Conservation (phyloP, 2,113 vertebrate genomes). For the Rhegmatorhina hoffmannsi region DNA sequence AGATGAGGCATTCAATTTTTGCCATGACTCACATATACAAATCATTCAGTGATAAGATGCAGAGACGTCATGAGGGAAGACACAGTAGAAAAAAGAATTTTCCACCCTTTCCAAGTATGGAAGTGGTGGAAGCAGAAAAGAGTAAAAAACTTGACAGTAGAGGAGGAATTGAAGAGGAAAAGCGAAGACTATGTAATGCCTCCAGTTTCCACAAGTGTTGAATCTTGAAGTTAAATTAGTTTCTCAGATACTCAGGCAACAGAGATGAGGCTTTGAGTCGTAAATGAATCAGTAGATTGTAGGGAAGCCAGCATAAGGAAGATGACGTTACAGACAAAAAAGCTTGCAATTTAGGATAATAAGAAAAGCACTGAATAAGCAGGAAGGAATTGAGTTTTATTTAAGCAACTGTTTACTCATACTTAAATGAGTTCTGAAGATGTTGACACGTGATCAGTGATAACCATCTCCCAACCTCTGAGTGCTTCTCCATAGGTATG, state of each 20-base stretch:
- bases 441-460: not conserved
- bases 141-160: not conserved
- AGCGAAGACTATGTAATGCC: not conserved
- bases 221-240: not conserved
- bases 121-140: not conserved
- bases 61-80: not conserved
- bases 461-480: conserved; percentile 42
- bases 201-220: not conserved
- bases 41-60: not conserved
- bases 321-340: not conserved
- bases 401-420: conserved; percentile 45
- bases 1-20: not conserved
- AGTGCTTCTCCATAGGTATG: not conserved
- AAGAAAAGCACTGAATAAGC: conserved; percentile 43
- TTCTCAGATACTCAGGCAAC: not conserved
- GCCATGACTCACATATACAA: not conserved
- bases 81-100: not conserved
- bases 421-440: conserved; percentile 14
- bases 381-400: conserved; percentile 36
- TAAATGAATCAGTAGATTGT: conserved; percentile 28
- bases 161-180: not conserved
- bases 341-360: conserved; percentile 34
- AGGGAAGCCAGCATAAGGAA: not conserved
- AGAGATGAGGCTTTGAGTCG: not conserved
- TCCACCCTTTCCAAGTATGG: not conserved